phyloP scores from a whole-genome alignment of 1,140 invertebrate genomes.

The Drosophila saltans region DNA sequence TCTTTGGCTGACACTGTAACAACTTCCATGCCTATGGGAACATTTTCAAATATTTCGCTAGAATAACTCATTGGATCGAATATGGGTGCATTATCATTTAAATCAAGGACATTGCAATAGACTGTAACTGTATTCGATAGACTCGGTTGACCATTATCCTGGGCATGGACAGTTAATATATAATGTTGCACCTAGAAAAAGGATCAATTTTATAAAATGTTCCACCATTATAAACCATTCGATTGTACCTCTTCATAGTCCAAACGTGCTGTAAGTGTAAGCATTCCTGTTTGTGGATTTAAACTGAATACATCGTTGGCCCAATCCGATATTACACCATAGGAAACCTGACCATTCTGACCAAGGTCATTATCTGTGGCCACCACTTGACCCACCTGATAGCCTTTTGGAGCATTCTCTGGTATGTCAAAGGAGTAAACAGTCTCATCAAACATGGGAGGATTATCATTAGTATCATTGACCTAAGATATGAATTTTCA shows the following conservation, averaged over 20 bases:
- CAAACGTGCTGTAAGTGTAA: slow-evolving; percentile 93
- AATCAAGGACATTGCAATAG: slow-evolving; percentile 96
- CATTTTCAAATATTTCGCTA: slow-evolving; percentile 94
- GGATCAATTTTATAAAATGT: neutral
- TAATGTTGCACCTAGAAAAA: slow-evolving; percentile 93
- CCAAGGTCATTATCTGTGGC: slow-evolving; percentile 94
- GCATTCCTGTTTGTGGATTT: slow-evolving; percentile 94
- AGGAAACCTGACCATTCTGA: slow-evolving; percentile 93
- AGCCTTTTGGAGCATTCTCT: slow-evolving; percentile 92
- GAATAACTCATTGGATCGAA: slow-evolving; percentile 96
- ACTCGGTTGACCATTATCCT: slow-evolving; percentile 93
- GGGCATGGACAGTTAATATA: slow-evolving; percentile 95
- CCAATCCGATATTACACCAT: slow-evolving; percentile 95
- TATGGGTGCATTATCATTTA: slow-evolving; percentile 97
- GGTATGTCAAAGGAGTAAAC: slow-evolving; percentile 95
- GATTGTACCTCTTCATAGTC: slow-evolving; percentile 95
- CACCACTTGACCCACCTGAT: slow-evolving; percentile 90
- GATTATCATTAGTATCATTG: slow-evolving; percentile 96
- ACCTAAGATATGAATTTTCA: slow-evolving; percentile 85
- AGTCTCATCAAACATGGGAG: slow-evolving; percentile 92
- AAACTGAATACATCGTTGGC: slow-evolving; percentile 96
- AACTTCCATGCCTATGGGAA: slow-evolving; percentile 90
- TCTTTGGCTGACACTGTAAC: slow-evolving; percentile 94
- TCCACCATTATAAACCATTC: neutral
- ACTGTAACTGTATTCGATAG: slow-evolving; percentile 96